Conservation (phyloP, 1,140 invertebrate genomes). For the Diplogasteroides magnus region DNA sequence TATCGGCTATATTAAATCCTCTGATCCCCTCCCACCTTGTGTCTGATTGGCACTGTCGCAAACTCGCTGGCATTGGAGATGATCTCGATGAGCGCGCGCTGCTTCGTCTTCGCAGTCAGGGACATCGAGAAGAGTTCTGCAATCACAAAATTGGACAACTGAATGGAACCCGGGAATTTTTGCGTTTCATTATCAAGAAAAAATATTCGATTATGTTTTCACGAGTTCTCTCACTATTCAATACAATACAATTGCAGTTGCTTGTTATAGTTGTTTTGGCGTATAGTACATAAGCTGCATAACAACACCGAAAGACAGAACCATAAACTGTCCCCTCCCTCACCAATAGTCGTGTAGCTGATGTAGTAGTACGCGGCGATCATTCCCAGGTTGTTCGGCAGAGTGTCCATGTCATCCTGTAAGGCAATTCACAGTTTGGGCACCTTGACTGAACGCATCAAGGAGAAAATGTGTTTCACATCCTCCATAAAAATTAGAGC, state of each 20-base stretch:
- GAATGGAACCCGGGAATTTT: conserved; percentile 13
- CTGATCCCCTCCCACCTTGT: conserved; percentile 61
- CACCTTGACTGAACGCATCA: too few relatives aligned
- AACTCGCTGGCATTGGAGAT: conserved; percentile 96
- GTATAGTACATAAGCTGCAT: too few relatives aligned
- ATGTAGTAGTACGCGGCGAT: conserved; percentile 99
- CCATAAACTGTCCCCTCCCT: conserved; percentile 46
- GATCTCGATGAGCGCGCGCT: conserved; percentile 91
- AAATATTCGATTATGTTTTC: neutral
- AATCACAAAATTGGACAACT: conserved; percentile 44
- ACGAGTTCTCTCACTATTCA: too few relatives aligned
- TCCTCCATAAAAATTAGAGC: too few relatives aligned
- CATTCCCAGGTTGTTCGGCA: conserved; percentile 95
- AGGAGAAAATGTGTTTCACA: too few relatives aligned
- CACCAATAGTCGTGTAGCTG: conserved; percentile 95
- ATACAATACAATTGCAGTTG: too few relatives aligned
- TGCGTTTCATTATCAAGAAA: neutral
- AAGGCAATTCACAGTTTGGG: conserved; percentile 93
- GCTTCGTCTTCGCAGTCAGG: conserved; percentile 92
- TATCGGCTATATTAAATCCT: too few relatives aligned
- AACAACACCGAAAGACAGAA: too few relatives aligned
- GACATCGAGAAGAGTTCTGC: conserved; percentile 92
- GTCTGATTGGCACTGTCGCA: conserved; percentile 83
- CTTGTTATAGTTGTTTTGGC: too few relatives aligned
- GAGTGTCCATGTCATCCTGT: conserved; percentile 94